Percentiles rank a stretch among this genome's conserved stretches.
These are phyloP conservation scores for Scaptodrosophila latifasciaeformis DNA, from an alignment of 2,888 invertebrate species.

Conservation along the genomic window DNA sequence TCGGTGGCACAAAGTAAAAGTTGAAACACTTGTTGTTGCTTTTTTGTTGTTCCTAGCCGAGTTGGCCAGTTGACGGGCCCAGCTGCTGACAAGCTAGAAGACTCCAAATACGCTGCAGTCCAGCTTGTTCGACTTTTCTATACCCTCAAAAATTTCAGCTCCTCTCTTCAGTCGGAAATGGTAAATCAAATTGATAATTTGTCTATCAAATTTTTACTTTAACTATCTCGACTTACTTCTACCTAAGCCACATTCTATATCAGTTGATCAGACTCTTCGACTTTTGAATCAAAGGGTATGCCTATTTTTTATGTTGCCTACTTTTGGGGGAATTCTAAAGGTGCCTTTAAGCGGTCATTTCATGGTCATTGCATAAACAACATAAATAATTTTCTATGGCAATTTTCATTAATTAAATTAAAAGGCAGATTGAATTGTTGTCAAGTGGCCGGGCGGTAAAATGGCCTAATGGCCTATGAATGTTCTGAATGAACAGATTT, in stretches of 20 bases:
- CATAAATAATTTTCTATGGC: constrained; percentile 8
- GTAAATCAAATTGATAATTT: no score
- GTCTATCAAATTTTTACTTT: no score
- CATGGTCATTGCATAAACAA: constrained; percentile 17
- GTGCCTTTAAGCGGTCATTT: constrained; percentile 11
- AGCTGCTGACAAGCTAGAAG: constrained; percentile 16
- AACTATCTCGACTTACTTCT: no score
- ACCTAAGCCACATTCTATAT: no score
- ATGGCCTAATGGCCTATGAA: no score
- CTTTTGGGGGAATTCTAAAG: constrained; percentile 22
- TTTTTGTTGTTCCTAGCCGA: not conserved
- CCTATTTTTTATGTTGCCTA: constrained; percentile 29
- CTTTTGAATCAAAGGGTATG: no score
- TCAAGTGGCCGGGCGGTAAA: no score
- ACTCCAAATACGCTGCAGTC: no score
- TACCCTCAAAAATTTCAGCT: not conserved
- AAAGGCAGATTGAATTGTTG: no score
- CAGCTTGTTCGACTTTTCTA: not conserved
- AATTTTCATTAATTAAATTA: constrained; percentile 47
- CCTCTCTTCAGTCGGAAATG: no score
- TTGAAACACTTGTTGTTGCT: constrained; percentile 57
- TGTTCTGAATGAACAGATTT: no score
- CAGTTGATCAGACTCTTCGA: no score
- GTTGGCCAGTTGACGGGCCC: not conserved
- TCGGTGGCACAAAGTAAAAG: constrained; percentile 37